Base-by-base conservation (phyloP, 2,888 invertebrate genomes). In the Brachylomia viminalis region DNA sequence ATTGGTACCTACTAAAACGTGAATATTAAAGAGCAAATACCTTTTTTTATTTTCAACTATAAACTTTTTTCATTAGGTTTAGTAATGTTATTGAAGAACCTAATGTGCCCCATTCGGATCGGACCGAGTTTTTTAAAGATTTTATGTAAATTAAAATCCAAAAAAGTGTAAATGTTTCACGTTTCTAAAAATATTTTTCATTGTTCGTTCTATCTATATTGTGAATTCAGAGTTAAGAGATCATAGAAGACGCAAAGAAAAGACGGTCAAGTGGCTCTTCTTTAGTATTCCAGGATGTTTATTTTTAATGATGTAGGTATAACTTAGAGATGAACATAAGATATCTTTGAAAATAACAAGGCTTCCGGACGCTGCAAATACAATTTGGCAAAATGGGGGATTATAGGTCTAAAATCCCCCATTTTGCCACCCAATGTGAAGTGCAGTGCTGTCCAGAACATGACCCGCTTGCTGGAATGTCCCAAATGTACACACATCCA, bases 231-330 rank as follows among this genome's bases (percentile, higher is more conserved):
- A 42, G 38, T 70, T 52, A 27, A 42, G 10, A 1, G 42, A 54
- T 71, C 72, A 72, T 71, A 72, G 70, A 30, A 27, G 6, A 17
- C 10, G 23, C 3, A 70, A 52, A 27, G 13, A 52, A 52, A 72
- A 71, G 38, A 30, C 42, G 27, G 72, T 42, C 42, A 17, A 30
- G 30, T 13, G 47, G 3, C 20, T 20, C 1, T 68, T 38, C 8
- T 13, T 27, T 8, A 23, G 13, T 33, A 56, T 66, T 52, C 54
- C 15, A 23, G 15, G 13, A 68, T 7, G 1, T 33, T 49, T 33
- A 45, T 64, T 66, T 49, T 54, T 47, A 30, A 47, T 66, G 23
- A 66, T 30, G 42, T 59, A 30, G 58, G 20, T 30, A 4, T 30
- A 58, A 17, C 30, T 20, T 27, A 27, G 45, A 4, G 47, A 65